Evolutionary conservation across 2,888 invertebrate genomes (phyloP).

Genomic region (Eubasilissa splendida): DNA sequence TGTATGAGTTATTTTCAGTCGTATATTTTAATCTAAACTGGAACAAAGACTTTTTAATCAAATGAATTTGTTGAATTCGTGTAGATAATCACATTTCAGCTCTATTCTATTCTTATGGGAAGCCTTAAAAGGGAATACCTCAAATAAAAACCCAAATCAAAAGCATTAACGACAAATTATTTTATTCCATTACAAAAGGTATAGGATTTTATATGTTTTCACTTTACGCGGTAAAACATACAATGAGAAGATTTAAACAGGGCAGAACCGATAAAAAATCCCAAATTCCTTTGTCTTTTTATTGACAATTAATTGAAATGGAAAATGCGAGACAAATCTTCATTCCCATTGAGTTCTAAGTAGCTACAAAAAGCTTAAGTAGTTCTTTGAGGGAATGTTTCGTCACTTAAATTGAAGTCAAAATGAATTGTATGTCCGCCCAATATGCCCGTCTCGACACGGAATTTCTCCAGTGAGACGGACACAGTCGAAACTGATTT

Average conservation of each 20-base stretch:
- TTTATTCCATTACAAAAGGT: background rate
- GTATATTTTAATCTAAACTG: background rate
- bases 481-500: no score
- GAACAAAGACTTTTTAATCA: background rate
- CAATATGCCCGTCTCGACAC: no score
- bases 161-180: background rate
- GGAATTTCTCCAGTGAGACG: no score
- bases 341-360: background rate
- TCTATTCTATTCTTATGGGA: background rate
- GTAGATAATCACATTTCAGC: background rate
- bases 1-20: background rate
- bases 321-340: background rate
- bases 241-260: background rate
- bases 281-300: background rate
- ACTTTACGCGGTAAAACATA: background rate
- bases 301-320: constrained; percentile 4
- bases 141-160: constrained; percentile 5
- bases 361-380: no score
- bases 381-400: background rate
- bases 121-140: background rate
- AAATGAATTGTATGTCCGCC: no score
- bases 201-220: constrained; percentile 3
- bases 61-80: background rate
- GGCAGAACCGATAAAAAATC: background rate
- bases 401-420: background rate